phyloP scores from a whole-genome alignment of 2,797 vertebrate species.

The Philypnodon macrostomus region DNA sequence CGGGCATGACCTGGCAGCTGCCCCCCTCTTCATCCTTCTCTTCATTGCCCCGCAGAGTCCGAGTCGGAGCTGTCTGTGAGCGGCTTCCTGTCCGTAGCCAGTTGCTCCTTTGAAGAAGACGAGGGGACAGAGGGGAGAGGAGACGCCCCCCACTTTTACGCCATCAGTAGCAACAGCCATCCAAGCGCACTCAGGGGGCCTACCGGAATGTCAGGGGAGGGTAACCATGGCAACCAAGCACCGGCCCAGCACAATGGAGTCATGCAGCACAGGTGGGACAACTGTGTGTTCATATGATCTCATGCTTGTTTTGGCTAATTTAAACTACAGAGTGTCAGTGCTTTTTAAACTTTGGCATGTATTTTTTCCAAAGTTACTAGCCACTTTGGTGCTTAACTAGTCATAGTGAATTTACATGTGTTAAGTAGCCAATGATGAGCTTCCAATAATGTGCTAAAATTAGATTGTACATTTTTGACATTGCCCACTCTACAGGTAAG shows the following conservation, averaged over 20 bases:
- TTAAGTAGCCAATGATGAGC: too few species aligned
- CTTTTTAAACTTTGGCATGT: too few species aligned
- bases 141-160: conserved; percentile 67
- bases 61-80: conserved; percentile 87
- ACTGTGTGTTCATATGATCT: conserved; percentile 53
- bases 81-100: conserved; percentile 82
- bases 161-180: conserved; percentile 51
- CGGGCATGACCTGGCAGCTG: conserved; percentile 48
- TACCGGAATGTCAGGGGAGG: conserved; percentile 83
- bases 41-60: conserved; percentile 77
- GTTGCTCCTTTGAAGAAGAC: conserved; percentile 79
- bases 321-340: conserved; percentile 3
- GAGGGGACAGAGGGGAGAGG: too few species aligned
- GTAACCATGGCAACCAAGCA: conserved; percentile 83
- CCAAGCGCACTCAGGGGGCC: conserved; percentile 58
- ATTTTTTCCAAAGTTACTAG: neutral
- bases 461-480: too few species aligned
- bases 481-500: too few species aligned
- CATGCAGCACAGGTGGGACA: conserved; percentile 90
- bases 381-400: too few species aligned
- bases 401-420: neutral
- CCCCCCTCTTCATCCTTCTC: conserved; percentile 31
- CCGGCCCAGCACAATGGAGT: conserved; percentile 86
- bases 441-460: too few species aligned
- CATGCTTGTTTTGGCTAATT: conserved; percentile 48